Conservation (phyloP, 2,888 invertebrate species). For the Euplagia quadripunctaria region DNA sequence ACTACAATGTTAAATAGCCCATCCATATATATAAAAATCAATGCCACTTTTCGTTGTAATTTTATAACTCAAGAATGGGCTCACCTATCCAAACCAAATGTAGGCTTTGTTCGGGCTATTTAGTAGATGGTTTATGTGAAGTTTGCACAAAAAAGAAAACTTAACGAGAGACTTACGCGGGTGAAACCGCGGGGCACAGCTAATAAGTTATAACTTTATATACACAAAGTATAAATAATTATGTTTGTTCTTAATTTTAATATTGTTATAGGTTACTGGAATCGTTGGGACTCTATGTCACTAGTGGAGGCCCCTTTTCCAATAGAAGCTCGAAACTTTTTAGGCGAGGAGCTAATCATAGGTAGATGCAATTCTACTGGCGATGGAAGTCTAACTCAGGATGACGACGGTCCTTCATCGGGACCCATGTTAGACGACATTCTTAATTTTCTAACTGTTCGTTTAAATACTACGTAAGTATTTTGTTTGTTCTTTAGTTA, state of each 20-base stretch:
- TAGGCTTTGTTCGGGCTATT: too few species aligned
- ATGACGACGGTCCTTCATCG: slow-evolving; percentile 80
- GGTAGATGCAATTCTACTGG: slow-evolving; percentile 82
- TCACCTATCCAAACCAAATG: too few species aligned
- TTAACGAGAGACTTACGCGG: too few species aligned
- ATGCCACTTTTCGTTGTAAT: too few species aligned
- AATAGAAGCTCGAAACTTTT: slow-evolving; percentile 75
- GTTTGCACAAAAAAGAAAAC: too few species aligned
- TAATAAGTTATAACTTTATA: background rate
- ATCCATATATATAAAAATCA: too few species aligned
- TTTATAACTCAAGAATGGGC: too few species aligned
- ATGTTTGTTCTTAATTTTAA: background rate
- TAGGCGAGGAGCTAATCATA: slow-evolving; percentile 76
- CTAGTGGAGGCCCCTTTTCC: slow-evolving; percentile 70
- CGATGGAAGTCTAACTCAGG: slow-evolving; percentile 67
- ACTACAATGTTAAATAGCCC: too few species aligned
- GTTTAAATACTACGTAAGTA: slow-evolving; percentile 82
- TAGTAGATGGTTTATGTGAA: too few species aligned
- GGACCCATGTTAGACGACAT: slow-evolving; percentile 83
- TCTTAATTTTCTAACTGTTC: slow-evolving; percentile 73
- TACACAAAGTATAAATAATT: background rate
- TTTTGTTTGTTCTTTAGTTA: background rate
- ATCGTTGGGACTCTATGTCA: slow-evolving; percentile 68
- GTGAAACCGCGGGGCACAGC: too few species aligned
- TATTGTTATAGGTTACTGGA: slow-evolving; percentile 69